These are phyloP conservation scores for Apocrypta bakeri DNA, from an alignment of 1,140 invertebrate genomes.

Conservation along the genomic window DNA sequence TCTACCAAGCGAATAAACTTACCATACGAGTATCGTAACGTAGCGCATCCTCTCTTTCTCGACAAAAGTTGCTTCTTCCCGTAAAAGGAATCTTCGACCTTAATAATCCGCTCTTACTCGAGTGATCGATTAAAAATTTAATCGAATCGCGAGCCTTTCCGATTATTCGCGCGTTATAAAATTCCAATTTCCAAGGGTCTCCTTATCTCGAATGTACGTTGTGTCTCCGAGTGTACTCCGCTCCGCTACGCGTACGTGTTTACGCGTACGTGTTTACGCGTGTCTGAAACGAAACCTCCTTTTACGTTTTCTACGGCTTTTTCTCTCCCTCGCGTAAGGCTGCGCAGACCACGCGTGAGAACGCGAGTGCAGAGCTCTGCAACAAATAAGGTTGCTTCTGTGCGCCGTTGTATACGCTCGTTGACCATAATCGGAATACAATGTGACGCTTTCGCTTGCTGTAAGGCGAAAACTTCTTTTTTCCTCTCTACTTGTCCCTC, in stretches of 20 bases:
- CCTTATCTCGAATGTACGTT: too few species aligned
- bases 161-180: conserved; percentile 10
- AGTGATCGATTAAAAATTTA: conserved; percentile 36
- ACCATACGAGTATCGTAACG: background rate
- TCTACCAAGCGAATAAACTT: background rate
- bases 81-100: conserved; percentile 22
- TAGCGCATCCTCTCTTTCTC: background rate
- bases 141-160: background rate
- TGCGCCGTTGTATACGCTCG: background rate
- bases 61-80: background rate
- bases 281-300: background rate
- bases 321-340: background rate
- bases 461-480: background rate
- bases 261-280: too few species aligned
- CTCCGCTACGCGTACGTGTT: background rate
- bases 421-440: background rate
- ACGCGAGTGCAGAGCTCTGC: background rate
- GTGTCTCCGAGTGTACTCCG: background rate
- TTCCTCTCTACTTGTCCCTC: too few species aligned
- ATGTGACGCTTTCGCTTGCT: background rate
- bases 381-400: background rate
- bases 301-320: background rate
- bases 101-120: background rate
- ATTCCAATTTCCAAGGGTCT: background rate
- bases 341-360: background rate